Evolutionary conservation across 2,797 vertebrate genomes (phyloP).

Genomic region (Holocentrus rufus): DNA sequence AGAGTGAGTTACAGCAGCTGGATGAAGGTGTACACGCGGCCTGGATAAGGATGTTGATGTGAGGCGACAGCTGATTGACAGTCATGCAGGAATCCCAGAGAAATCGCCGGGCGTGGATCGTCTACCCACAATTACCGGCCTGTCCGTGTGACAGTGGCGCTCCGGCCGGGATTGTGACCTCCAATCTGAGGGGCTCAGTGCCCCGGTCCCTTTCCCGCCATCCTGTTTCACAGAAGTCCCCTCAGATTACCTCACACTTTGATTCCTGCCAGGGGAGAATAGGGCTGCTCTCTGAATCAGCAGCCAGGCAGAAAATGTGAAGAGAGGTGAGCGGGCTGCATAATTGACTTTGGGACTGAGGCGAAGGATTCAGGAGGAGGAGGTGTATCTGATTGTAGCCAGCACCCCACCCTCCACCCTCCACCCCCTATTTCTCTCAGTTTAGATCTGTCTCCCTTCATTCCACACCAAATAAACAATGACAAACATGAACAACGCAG

Average conservation of each 20-base stretch:
- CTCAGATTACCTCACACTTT: conserved; percentile 65
- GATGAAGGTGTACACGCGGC: conserved; percentile 17
- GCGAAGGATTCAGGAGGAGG: conserved; percentile 53
- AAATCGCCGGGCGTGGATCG: conserved; percentile 18
- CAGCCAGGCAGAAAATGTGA: conserved; percentile 65
- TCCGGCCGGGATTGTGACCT: conserved; percentile 44
- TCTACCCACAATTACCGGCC: conserved; percentile 68
- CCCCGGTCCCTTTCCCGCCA: conserved; percentile 20
- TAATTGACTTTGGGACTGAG: conserved; percentile 67
- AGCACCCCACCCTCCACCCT: not conserved
- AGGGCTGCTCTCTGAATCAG: conserved; percentile 55
- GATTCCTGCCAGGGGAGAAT: conserved; percentile 52
- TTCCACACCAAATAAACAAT: conserved; percentile 49
- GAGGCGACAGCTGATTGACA: conserved; percentile 69
- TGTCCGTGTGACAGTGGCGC: conserved; percentile 51
- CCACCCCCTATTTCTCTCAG: conserved; percentile 22
- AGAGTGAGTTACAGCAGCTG: not conserved
- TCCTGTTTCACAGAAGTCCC: conserved; percentile 48
- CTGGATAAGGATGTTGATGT: conserved; percentile 42
- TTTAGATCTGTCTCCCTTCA: conserved; percentile 47
- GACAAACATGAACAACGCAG: conserved; percentile 49
- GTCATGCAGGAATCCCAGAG: conserved; percentile 28
- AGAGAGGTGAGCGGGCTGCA: conserved; percentile 50
- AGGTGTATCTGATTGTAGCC: conserved; percentile 59
- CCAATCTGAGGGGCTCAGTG: conserved; percentile 41